A percentile compares a stretch with the other conserved stretches of the same genome.
Conservation (phyloP, 2,113 vertebrate species). For the Mesitornis unicolor region DNA sequence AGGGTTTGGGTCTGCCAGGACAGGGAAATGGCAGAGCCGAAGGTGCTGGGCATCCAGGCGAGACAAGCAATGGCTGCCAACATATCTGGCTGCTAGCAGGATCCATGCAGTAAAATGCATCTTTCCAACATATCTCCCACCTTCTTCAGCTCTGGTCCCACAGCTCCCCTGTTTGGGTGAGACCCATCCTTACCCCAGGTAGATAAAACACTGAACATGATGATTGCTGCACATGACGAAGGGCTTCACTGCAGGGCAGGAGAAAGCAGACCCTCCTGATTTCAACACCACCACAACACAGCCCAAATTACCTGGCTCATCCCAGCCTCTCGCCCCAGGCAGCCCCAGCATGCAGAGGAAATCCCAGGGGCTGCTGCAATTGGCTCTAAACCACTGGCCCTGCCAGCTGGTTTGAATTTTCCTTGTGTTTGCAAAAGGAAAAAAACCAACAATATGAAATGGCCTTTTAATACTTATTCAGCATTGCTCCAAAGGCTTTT, state of each 20-base stretch:
- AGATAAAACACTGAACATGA: background rate
- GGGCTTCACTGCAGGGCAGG: background rate
- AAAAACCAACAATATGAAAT: background rate
- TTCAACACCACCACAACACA: background rate
- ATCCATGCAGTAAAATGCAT: background rate
- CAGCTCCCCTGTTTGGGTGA: background rate
- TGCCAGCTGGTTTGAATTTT: slow-evolving; percentile 54
- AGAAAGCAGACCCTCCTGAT: background rate
- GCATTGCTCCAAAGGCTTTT: background rate
- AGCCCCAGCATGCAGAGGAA: background rate
- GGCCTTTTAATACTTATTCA: slow-evolving; percentile 31
- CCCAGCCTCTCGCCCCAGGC: background rate
- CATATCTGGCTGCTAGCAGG: background rate
- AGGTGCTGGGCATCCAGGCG: background rate
- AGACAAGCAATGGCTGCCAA: background rate
- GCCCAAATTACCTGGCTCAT: background rate
- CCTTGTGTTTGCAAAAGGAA: background rate
- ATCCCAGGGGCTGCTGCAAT: slow-evolving; percentile 5
- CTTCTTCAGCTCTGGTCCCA: background rate
- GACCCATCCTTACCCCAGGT: background rate
- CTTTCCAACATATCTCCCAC: background rate
- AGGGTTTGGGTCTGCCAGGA: background rate
- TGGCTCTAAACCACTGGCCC: background rate
- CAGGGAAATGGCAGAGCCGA: background rate
- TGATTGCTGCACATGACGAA: rapidly evolving